Percentiles rank a stretch among this genome's conserved stretches.
Evolutionary conservation across 2,113 vertebrate genomes (phyloP).

Genomic region (human): GRCh38 chr6:33087501-33088000

Average conservation of each 20-base stretch:
- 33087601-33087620: not conserved
- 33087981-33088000: not conserved
- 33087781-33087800: not conserved
- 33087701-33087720: not conserved
- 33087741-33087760: not conserved
- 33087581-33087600: not conserved
- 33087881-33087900: not conserved
- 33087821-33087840: no score
- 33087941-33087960: not conserved
- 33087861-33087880: fast-evolving
- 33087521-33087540: not conserved
- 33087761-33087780: not conserved
- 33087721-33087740: not conserved
- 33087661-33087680: not conserved
- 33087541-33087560: not conserved
- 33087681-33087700: not conserved
- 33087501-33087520: not conserved
- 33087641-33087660: not conserved
- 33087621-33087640: fast-evolving
- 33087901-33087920: not conserved
- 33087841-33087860: not conserved
- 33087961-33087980: not conserved
- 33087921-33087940: not conserved
- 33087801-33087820: not conserved
- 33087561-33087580: not conserved